A percentile compares a stretch with the other conserved stretches of the same genome.
phyloP scores from a whole-genome alignment of 2,113 vertebrate genomes.

The Corydoras sp. region DNA sequence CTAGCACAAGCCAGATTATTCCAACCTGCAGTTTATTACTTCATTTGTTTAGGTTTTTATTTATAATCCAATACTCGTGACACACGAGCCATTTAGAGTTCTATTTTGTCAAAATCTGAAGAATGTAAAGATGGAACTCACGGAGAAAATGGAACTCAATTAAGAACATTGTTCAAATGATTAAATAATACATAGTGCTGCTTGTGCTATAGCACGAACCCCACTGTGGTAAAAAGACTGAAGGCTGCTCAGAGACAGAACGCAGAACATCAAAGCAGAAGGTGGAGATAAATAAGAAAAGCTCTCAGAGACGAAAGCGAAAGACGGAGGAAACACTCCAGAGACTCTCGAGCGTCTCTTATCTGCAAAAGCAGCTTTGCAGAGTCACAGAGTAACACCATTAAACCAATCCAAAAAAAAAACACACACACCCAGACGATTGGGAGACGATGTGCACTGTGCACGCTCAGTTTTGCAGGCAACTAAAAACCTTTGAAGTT shows the following conservation, averaged over 20 bases:
- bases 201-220: background rate
- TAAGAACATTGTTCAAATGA: too few relatives aligned
- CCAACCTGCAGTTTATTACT: too few relatives aligned
- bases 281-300: slow-evolving; percentile 2
- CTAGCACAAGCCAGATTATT: too few relatives aligned
- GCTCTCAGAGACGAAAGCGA: background rate
- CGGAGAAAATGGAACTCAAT: too few relatives aligned
- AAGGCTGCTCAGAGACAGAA: background rate
- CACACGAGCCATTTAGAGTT: too few relatives aligned
- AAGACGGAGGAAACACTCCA: background rate
- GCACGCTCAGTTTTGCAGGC: background rate
- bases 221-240: background rate
- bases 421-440: slow-evolving; percentile 2
- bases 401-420: slow-evolving; percentile 5
- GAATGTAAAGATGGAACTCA: too few relatives aligned
- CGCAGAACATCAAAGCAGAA: background rate
- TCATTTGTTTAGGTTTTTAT: too few relatives aligned
- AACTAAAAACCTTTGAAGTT: background rate
- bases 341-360: slow-evolving; percentile 16
- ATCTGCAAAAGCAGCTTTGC: slow-evolving; percentile 24
- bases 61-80: too few relatives aligned
- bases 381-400: slow-evolving; percentile 10
- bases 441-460: background rate
- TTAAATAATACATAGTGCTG: too few relatives aligned
- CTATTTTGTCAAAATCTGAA: too few relatives aligned